Conservation (phyloP, 2,113 vertebrate genomes). For the Percopsis transmontana region DNA sequence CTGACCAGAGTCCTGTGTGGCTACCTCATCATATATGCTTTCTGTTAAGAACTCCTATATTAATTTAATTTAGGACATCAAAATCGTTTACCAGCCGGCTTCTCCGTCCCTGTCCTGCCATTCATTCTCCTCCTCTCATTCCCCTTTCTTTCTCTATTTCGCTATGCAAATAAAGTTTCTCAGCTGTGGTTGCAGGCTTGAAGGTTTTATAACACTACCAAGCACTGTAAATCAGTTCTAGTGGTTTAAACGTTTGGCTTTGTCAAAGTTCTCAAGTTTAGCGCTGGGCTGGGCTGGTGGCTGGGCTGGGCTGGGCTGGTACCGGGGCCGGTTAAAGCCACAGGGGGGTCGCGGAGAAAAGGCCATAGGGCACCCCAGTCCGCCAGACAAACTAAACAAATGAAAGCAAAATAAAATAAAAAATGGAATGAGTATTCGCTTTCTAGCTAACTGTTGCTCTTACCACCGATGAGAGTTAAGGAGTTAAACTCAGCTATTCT, state of each 20-base stretch:
- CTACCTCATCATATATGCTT: constrained; percentile 52
- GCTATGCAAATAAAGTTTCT: constrained; percentile 23
- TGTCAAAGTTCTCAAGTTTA: constrained; percentile 75
- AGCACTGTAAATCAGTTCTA: constrained; percentile 71
- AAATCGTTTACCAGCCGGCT: constrained; percentile 60
- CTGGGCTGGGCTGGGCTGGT: background rate
- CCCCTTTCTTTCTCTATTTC: constrained; percentile 22
- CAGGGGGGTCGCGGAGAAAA: constrained; percentile 36
- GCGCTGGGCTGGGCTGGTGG: constrained; percentile 44
- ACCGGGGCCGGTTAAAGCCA: constrained; percentile 33
- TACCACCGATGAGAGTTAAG: background rate
- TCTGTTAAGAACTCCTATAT: constrained; percentile 45
- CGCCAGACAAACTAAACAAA: constrained; percentile 24
- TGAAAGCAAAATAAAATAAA: constrained; percentile 10
- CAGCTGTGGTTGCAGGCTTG: constrained; percentile 41
- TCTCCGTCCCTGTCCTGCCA: background rate
- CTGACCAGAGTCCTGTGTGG: constrained; percentile 60
- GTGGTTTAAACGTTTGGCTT: constrained; percentile 69
- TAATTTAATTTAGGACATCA: constrained; percentile 56
- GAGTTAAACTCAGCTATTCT: constrained; percentile 1
- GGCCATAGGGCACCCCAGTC: constrained; percentile 42
- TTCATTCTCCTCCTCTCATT: constrained; percentile 17
- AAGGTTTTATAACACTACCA: constrained; percentile 64
- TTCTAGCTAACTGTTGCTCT: background rate
- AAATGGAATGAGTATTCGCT: background rate